Percentiles rank a stretch among this genome's conserved stretches.
Evolutionary conservation across 2,797 vertebrate genomes (phyloP).

Genomic region (Melanitta fusca): DNA sequence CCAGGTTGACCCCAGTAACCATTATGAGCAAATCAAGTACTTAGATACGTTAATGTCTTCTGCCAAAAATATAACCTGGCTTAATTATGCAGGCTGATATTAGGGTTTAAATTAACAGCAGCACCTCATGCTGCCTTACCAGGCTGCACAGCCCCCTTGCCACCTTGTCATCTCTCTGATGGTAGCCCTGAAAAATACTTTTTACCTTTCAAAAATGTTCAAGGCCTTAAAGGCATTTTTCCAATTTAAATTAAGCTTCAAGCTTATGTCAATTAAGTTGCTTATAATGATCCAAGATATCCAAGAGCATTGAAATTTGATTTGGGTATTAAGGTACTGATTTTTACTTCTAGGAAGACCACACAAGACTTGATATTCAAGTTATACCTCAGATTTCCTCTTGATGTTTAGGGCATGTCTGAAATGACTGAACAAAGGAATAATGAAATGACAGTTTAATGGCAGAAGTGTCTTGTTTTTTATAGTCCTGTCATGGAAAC

Average conservation of each 20-base stretch:
- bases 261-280: background rate
- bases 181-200: background rate
- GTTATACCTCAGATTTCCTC: background rate
- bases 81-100: background rate
- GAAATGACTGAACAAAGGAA: slow-evolving; percentile 45
- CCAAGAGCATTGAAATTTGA: background rate
- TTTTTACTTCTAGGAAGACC: slow-evolving; percentile 34
- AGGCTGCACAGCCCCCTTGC: accelerated
- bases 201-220: background rate
- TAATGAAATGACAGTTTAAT: slow-evolving; percentile 32
- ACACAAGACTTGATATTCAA: background rate
- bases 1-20: background rate
- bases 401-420: slow-evolving; percentile 40
- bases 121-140: background rate
- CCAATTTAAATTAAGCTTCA: background rate
- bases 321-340: background rate
- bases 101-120: background rate
- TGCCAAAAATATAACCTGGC: background rate
- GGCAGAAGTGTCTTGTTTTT: background rate
- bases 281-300: background rate
- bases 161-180: background rate
- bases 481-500: slow-evolving; percentile 58
- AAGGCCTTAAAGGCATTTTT: background rate
- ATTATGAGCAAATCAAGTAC: background rate
- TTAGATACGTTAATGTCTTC: background rate